Conservation (phyloP, 2,888 invertebrate species). For the Caenorhabditis panamensis region DNA sequence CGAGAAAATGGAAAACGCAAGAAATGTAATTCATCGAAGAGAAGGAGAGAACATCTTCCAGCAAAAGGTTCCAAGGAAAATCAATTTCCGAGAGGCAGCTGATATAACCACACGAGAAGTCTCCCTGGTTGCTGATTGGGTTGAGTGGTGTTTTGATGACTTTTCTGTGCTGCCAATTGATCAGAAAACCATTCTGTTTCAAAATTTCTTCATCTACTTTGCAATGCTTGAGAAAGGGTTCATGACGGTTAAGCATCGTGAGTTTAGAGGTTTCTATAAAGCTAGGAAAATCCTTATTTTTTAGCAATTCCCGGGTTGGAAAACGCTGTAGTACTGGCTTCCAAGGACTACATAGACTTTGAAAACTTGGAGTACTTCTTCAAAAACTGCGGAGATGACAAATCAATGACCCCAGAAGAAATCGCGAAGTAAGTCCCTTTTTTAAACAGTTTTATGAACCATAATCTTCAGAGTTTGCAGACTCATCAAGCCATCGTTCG, state of each 20-base stretch:
- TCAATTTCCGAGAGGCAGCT: constrained; percentile 38
- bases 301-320: constrained; percentile 14
- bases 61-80: constrained; percentile 32
- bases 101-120: constrained; percentile 38
- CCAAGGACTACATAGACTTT: constrained; percentile 61
- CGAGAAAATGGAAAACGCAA: constrained; percentile 47
- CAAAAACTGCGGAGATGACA: constrained; percentile 32
- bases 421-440: constrained; percentile 26
- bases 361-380: constrained; percentile 54
- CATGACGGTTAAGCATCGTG: constrained; percentile 31
- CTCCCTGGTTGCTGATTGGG: constrained; percentile 49
- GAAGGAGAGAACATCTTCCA: constrained; percentile 48
- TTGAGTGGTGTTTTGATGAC: constrained; percentile 48
- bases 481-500: constrained; percentile 62
- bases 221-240: constrained; percentile 35
- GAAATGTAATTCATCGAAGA: constrained; percentile 41
- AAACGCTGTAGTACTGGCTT: constrained; percentile 43
- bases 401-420: constrained; percentile 46
- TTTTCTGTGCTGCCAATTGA: constrained; percentile 21
- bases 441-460: neutral
- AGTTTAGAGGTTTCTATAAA: neutral
- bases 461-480: constrained; percentile 45
- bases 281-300: neutral
- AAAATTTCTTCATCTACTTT: constrained; percentile 46
- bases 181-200: constrained; percentile 43